phyloP scores from a whole-genome alignment of 37 sponge, comb jelly and placozoan genomes.

The Ephydatia muelleri region DNA sequence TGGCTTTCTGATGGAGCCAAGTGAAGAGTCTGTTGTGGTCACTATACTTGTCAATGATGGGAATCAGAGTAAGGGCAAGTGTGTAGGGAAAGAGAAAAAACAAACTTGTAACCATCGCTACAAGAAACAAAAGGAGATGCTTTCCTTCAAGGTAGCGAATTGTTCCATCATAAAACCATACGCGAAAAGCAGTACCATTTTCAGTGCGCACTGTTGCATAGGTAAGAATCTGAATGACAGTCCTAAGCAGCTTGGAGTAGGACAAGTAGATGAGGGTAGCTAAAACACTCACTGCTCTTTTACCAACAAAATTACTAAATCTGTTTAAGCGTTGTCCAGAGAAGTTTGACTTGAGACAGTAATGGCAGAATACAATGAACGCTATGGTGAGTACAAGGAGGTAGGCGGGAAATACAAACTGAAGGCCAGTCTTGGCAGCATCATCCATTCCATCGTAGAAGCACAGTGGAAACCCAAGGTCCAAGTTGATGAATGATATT shows the following conservation, averaged over 20 bases:
- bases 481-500: too few relatives aligned
- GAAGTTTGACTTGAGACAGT: too few relatives aligned
- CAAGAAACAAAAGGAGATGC: conserved; percentile 24
- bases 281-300: conserved; percentile 22
- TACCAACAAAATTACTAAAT: conserved; percentile 4
- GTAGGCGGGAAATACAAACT: too few relatives aligned
- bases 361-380: too few relatives aligned
- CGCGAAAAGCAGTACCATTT: background rate
- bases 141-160: conserved; percentile 25
- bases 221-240: background rate
- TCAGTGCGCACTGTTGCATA: background rate
- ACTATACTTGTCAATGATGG: too few relatives aligned
- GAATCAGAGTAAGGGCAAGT: conserved; percentile 7
- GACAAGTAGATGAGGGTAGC: conserved; percentile 48
- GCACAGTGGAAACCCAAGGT: too few relatives aligned
- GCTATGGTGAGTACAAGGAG: too few relatives aligned
- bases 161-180: conserved; percentile 31
- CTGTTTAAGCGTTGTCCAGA: too few relatives aligned
- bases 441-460: too few relatives aligned
- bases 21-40: too few relatives aligned
- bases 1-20: too few relatives aligned
- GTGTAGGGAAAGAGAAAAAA: conserved; percentile 11
- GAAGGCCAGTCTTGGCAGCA: too few relatives aligned
- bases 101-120: background rate
- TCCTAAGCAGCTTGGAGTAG: conserved; percentile 21